Conservation (phyloP, 92 coral and sea anemone species). For the Hydrozoanthus gracilis region DNA sequence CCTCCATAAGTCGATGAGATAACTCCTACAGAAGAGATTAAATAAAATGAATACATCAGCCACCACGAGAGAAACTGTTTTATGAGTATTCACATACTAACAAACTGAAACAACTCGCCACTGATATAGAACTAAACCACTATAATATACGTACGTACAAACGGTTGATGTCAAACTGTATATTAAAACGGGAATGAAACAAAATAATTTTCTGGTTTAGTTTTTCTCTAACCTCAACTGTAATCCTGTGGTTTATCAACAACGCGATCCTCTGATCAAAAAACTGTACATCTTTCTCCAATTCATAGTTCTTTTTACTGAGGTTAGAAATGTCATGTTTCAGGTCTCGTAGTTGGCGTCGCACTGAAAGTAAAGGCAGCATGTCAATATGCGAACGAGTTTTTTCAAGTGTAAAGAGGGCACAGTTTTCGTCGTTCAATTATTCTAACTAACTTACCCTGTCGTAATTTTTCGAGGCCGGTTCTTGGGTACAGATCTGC, state of each 20-base stretch:
- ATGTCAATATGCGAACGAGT: neutral
- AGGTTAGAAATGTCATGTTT: constrained; percentile 91
- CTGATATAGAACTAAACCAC: no score
- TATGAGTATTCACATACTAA: neutral
- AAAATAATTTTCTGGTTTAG: neutral
- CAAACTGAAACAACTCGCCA: neutral
- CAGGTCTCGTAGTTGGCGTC: constrained; percentile 79
- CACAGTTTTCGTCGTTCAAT: neutral
- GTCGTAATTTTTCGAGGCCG: constrained; percentile 43
- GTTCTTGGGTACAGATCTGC: constrained; percentile 25
- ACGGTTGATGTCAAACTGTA: neutral
- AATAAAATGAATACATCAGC: constrained; percentile 9
- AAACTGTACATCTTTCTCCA: constrained; percentile 92
- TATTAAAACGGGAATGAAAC: neutral
- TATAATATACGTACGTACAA: neutral
- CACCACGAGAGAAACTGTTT: neutral
- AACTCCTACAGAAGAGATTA: constrained; percentile 63
- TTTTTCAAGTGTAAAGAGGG: neutral
- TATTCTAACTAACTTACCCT: constrained; percentile 24
- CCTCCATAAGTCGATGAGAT: constrained; percentile 74
- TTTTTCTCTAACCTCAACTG: constrained; percentile 79
- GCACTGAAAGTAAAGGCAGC: constrained; percentile 63
- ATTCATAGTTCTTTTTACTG: constrained; percentile 93
- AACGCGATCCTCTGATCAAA: constrained; percentile 98
- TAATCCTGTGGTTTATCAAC: constrained; percentile 92